phyloP scores from a whole-genome alignment of 1,140 invertebrate species.

The Drosophila ogumai region DNA sequence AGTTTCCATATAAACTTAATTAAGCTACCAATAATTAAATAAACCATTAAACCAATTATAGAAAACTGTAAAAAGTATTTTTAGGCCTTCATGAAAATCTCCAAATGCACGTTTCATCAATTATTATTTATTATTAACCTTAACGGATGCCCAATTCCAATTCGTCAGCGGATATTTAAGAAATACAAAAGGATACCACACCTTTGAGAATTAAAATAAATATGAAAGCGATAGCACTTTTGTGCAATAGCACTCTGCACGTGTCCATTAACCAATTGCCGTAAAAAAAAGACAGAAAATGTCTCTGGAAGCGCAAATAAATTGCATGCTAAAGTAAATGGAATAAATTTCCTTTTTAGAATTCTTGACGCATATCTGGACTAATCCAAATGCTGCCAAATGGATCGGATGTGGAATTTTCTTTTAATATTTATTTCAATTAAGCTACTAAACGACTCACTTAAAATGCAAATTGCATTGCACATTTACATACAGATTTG shows the following conservation, averaged over 20 bases:
- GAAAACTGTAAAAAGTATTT: background rate
- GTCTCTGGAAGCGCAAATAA: conserved; percentile 16
- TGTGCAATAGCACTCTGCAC: background rate
- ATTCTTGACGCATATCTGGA: background rate
- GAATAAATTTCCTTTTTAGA: conserved; percentile 25
- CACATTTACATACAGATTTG: conserved; percentile 60
- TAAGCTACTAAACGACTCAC: conserved; percentile 77
- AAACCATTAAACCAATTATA: background rate
- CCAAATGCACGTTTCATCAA: background rate
- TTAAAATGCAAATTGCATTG: conserved; percentile 81
- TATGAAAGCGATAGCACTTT: conserved; percentile 8
- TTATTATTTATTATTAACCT: conserved; percentile 1
- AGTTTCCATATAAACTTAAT: background rate
- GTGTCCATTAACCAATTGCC: conserved; percentile 17
- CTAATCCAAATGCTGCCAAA: conserved; percentile 33
- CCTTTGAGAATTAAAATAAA: conserved; percentile 1
- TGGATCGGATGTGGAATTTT: conserved; percentile 39
- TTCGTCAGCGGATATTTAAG: conserved; percentile 3
- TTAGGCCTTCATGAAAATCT: background rate
- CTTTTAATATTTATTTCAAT: conserved; percentile 73
- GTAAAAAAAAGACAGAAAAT: background rate
- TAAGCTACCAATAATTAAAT: background rate
- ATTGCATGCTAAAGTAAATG: conserved; percentile 13
- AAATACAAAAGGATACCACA: background rate
- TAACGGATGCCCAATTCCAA: background rate